Conservation (phyloP, 2,113 vertebrate species). For the Pollimyrus isidori region DNA sequence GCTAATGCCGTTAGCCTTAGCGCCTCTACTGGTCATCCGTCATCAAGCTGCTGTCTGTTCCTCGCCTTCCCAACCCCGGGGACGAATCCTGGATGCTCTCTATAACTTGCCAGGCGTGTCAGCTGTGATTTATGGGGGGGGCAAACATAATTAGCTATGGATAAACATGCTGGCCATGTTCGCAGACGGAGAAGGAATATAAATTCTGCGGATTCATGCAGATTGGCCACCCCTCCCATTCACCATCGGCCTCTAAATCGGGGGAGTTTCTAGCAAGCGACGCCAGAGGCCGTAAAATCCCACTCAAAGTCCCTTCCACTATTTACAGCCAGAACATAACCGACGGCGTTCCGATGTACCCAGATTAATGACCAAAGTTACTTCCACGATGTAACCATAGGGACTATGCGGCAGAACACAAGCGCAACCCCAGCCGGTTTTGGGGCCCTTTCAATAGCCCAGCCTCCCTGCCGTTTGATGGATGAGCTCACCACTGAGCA, state of each 20-base stretch:
- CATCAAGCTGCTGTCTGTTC: neutral
- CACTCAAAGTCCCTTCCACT: neutral
- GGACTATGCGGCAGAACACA: neutral
- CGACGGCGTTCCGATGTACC: neutral
- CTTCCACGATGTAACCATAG: neutral
- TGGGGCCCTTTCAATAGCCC: neutral
- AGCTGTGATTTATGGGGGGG: neutral
- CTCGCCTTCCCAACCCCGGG: neutral
- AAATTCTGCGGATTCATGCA: neutral
- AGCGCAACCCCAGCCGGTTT: neutral
- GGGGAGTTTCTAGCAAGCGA: neutral
- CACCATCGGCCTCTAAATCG: neutral
- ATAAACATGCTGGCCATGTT: slow-evolving; percentile 8
- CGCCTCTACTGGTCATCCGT: slow-evolving; percentile 12
- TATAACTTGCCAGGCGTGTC: neutral
- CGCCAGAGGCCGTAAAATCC: neutral
- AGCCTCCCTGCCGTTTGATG: neutral
- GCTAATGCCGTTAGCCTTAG: slow-evolving; percentile 13
- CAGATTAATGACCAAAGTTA: neutral
- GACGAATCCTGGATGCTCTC: neutral
- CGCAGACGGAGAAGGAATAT: neutral
- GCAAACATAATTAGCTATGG: slow-evolving; percentile 13
- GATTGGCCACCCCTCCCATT: neutral
- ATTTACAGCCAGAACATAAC: neutral
- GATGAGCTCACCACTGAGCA: neutral